A percentile compares a stretch with the other conserved stretches of the same genome.
These are phyloP conservation scores for Steinernema khuongi DNA, from an alignment of 1,140 invertebrate genomes.

Conservation along the genomic window DNA sequence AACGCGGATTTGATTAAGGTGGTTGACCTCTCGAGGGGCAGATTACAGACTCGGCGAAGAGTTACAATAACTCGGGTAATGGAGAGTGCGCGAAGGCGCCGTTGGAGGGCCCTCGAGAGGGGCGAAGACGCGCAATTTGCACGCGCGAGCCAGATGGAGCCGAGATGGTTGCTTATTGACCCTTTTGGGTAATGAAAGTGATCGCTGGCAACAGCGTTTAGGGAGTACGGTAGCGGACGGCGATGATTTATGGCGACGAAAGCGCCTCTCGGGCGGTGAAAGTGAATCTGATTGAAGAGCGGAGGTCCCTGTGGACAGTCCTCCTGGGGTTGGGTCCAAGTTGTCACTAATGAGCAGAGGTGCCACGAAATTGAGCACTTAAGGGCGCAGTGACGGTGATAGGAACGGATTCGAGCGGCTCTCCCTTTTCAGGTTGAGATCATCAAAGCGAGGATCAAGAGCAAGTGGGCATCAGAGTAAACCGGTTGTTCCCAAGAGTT, in stretches of 20 bases:
- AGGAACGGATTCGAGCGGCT: too few species aligned
- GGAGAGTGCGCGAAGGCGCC: constrained; percentile 7
- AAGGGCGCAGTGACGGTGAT: too few species aligned
- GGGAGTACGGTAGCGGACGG: neutral
- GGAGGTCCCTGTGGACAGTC: too few species aligned
- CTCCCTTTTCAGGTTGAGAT: too few species aligned
- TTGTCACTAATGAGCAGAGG: too few species aligned
- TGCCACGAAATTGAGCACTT: too few species aligned
- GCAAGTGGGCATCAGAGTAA: too few species aligned
- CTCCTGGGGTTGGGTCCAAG: too few species aligned
- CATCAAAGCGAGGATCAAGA: too few species aligned
- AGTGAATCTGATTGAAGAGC: neutral
- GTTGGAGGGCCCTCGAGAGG: constrained; percentile 7
- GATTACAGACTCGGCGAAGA: constrained; percentile 10
- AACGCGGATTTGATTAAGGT: constrained; percentile 9
- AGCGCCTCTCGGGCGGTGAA: neutral
- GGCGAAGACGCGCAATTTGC: neutral
- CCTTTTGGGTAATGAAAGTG: neutral
- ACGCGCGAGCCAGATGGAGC: constrained; percentile 2
- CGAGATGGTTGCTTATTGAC: constrained; percentile 2
- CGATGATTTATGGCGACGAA: neutral
- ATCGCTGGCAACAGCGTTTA: neutral
- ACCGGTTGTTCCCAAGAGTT: too few species aligned
- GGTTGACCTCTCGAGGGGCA: neutral
- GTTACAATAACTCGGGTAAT: constrained; percentile 7